Percentiles rank a stretch among this genome's conserved stretches.
These are phyloP conservation scores for Hirtodrosophila cameraria DNA, from an alignment of 2,888 invertebrate species.

Conservation along the genomic window DNA sequence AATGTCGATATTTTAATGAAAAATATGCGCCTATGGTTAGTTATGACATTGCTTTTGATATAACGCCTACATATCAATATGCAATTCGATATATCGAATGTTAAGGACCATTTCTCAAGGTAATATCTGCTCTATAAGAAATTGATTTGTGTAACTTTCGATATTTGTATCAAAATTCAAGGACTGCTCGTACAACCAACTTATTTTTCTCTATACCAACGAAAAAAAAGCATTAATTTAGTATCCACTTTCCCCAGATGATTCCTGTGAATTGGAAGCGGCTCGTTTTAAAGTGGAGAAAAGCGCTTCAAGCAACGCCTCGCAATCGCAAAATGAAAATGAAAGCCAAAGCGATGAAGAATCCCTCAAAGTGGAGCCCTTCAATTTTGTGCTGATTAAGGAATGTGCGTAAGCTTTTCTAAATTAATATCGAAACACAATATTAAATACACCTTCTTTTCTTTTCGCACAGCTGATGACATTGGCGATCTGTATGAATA, in stretches of 20 bases:
- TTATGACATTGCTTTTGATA: too few relatives aligned
- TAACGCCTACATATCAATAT: too few relatives aligned
- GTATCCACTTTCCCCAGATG: slow-evolving; percentile 7
- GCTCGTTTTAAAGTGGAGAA: slow-evolving; percentile 34
- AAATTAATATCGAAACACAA: accelerated
- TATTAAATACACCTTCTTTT: background rate
- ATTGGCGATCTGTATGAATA: slow-evolving; percentile 62
- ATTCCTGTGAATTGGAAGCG: slow-evolving; percentile 21
- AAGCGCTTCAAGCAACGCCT: background rate
- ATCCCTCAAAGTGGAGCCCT: slow-evolving; percentile 50
- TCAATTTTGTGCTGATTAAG: slow-evolving; percentile 62
- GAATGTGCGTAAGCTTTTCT: slow-evolving; percentile 53
- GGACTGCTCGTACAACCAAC: too few relatives aligned
- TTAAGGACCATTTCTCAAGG: too few relatives aligned
- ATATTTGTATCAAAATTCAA: too few relatives aligned
- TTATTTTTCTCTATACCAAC: too few relatives aligned
- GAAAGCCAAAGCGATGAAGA: slow-evolving; percentile 51
- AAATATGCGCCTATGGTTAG: too few relatives aligned
- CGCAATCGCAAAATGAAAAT: slow-evolving; percentile 27
- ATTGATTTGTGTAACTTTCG: too few relatives aligned
- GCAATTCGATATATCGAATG: too few relatives aligned
- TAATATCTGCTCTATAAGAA: too few relatives aligned
- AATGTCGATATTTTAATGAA: too few relatives aligned
- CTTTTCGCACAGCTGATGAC: slow-evolving; percentile 45
- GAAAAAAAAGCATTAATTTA: too few relatives aligned